phyloP scores from a whole-genome alignment of 2,888 invertebrate genomes.

The Priocnemis perturbator region DNA sequence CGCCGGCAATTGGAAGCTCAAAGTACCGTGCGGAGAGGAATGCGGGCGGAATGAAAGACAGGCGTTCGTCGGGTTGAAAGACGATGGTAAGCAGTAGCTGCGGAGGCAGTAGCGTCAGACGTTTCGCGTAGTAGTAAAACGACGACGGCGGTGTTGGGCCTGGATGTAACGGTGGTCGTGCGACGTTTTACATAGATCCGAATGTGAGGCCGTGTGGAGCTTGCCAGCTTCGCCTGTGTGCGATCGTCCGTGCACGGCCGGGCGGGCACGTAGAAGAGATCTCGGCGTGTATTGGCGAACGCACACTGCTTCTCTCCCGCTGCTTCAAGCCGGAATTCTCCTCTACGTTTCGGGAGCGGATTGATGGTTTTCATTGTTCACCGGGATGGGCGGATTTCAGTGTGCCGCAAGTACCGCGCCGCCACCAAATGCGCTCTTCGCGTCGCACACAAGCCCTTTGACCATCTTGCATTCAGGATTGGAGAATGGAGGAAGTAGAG shows the following conservation, averaged over 20 bases:
- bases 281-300: background rate
- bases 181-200: too few species aligned
- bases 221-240: too few species aligned
- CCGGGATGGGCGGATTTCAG: conserved; percentile 58
- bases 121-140: too few species aligned
- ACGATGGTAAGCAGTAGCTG: conserved; percentile 20
- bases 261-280: too few species aligned
- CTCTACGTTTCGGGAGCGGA: conserved; percentile 55
- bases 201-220: too few species aligned
- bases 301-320: background rate
- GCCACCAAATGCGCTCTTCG: conserved; percentile 36
- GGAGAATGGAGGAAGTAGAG: conserved; percentile 45
- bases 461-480: conserved; percentile 52
- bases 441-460: conserved; percentile 46
- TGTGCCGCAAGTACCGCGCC: conserved; percentile 35
- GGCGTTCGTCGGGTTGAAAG: conserved; percentile 29
- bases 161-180: too few species aligned
- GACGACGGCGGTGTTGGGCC: too few species aligned
- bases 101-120: conserved; percentile 6
- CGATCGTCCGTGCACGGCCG: too few species aligned
- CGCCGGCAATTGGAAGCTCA: conserved; percentile 41
- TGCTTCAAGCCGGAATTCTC: conserved; percentile 32
- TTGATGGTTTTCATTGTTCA: conserved; percentile 68
- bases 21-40: conserved; percentile 21
- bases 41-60: conserved; percentile 30